A percentile compares a stretch with the other conserved stretches of the same genome.
Evolutionary conservation across 2,888 invertebrate genomes (phyloP).

Genomic region (Notodonta ziczac): DNA sequence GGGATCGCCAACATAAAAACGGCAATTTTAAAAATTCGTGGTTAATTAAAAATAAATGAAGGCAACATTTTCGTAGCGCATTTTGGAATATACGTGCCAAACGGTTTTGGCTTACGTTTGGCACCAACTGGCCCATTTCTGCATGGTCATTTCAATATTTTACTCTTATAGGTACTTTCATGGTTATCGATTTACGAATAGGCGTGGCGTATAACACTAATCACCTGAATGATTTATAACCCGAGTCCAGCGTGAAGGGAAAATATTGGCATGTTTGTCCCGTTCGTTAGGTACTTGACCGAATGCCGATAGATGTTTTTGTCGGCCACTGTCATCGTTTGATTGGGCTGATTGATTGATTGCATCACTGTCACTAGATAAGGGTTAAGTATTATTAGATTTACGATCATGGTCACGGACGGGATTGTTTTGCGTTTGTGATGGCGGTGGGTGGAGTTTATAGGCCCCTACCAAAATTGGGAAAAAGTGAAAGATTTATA

Average conservation of each 20-base stretch:
- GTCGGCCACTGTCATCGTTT: conserved; percentile 37
- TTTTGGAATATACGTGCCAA: too few species aligned
- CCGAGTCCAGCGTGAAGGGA: neutral
- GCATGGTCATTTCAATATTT: neutral
- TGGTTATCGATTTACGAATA: neutral
- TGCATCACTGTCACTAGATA: conserved; percentile 13
- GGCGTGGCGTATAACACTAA: neutral
- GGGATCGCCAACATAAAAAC: too few species aligned
- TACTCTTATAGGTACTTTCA: neutral
- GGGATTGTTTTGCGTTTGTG: conserved; percentile 15
- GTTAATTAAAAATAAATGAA: too few species aligned
- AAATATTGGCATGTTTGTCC: neutral
- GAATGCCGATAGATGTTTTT: conserved; percentile 42
- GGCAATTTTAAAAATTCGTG: too few species aligned
- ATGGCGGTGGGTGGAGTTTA: neutral
- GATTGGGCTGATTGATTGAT: conserved; percentile 26
- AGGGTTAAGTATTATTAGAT: conserved; percentile 27
- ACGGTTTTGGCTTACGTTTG: too few species aligned
- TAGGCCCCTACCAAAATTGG: neutral
- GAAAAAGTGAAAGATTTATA: too few species aligned
- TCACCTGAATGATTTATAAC: neutral
- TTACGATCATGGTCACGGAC: conserved; percentile 39
- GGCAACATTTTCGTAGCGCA: too few species aligned
- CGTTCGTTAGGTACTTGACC: conserved; percentile 6
- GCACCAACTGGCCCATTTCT: too few species aligned